Percentiles rank a stretch among this genome's conserved stretches.
phyloP scores from a whole-genome alignment of 2,888 invertebrate genomes.

The Acanthopleura granulata region DNA sequence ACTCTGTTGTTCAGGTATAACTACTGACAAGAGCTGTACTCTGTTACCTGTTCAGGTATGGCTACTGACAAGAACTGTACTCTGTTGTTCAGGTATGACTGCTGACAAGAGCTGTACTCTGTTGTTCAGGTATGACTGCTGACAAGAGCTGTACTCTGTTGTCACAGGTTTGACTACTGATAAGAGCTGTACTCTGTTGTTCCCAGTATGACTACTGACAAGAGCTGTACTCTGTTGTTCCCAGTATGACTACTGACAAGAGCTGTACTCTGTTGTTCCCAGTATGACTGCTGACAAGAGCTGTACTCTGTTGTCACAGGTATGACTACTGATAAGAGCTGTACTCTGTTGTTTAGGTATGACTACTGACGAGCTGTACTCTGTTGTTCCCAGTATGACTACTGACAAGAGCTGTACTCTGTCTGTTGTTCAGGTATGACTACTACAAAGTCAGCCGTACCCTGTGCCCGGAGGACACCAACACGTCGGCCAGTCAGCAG shows the following conservation, averaged over 20 bases:
- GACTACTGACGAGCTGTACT: neutral
- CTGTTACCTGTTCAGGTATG: slow-evolving; percentile 41
- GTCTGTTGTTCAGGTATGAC: slow-evolving; percentile 45
- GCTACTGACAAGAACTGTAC: slow-evolving; percentile 37
- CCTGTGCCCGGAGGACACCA: slow-evolving; percentile 61
- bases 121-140: too few relatives aligned
- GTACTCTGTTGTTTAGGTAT: neutral
- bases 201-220: too few relatives aligned
- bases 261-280: neutral
- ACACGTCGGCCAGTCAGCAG: slow-evolving; percentile 24
- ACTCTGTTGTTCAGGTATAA: neutral
- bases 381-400: slow-evolving; percentile 32
- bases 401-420: slow-evolving; percentile 23
- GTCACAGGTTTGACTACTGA: slow-evolving; percentile 38
- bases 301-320: too few relatives aligned
- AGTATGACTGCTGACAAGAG: neutral
- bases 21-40: neutral
- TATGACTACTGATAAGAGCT: too few relatives aligned
- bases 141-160: too few relatives aligned
- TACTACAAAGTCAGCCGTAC: slow-evolving; percentile 61
- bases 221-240: slow-evolving; percentile 7
- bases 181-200: too few relatives aligned
- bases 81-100: too few relatives aligned
- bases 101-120: too few relatives aligned
- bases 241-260: neutral